Conservation (phyloP, 2,797 vertebrate genomes). For the Betta splendens region DNA sequence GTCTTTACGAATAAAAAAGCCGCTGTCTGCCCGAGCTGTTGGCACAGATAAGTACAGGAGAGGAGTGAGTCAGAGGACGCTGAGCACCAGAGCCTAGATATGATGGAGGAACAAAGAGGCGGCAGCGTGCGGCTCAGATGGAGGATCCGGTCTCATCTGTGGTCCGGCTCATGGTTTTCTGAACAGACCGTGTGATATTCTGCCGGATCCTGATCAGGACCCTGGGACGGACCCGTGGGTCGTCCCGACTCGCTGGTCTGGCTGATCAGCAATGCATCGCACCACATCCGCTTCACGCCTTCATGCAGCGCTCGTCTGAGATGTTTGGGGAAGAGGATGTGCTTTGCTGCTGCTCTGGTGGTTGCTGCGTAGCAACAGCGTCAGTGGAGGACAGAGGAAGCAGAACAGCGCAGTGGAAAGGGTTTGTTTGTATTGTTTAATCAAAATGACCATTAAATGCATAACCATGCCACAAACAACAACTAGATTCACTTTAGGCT, state of each 20-base stretch:
- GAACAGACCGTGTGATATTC: too few relatives aligned
- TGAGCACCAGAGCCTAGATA: conserved; percentile 89
- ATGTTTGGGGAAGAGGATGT: too few relatives aligned
- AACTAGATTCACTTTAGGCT: conserved; percentile 87
- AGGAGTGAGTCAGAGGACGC: conserved; percentile 87
- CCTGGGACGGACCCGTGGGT: too few relatives aligned
- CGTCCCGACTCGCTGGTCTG: too few relatives aligned
- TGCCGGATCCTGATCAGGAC: too few relatives aligned
- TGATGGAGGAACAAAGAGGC: conserved; percentile 70
- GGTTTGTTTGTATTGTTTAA: conserved; percentile 70
- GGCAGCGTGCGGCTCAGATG: conserved; percentile 57
- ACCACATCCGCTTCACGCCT: conserved; percentile 57
- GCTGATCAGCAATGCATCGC: conserved; percentile 75
- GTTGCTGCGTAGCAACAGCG: conserved; percentile 90
- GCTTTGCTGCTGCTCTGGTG: conserved; percentile 76
- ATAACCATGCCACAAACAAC: conserved; percentile 99
- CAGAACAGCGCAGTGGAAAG: conserved; percentile 88
- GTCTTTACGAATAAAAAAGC: conserved; percentile 96
- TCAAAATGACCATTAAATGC: conserved; percentile 92
- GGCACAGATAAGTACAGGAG: conserved; percentile 98
- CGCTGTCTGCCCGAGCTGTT: conserved; percentile 94
- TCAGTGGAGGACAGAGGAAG: conserved; percentile 81
- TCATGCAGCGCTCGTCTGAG: too few relatives aligned
- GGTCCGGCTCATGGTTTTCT: conserved; percentile 30
- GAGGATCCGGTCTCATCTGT: conserved; percentile 19